Base-by-base conservation (phyloP, 2,797 vertebrate species). In the Chelidonichthys spinosus region DNA sequence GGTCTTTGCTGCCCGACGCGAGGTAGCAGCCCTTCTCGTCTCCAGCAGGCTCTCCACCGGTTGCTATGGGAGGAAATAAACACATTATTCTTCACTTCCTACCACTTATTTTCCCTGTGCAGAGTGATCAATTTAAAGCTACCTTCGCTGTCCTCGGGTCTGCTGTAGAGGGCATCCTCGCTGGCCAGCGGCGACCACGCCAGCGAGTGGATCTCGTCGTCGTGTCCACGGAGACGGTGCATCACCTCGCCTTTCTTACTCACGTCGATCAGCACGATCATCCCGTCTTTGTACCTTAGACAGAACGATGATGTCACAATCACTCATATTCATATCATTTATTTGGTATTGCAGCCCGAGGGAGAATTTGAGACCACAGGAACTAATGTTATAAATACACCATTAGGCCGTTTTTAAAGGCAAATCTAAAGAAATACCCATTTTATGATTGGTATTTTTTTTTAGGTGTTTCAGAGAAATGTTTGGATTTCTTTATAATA, bases 1-100 rank as follows among this genome's bases (percentile, higher is more conserved):
- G 98, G 89, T 99, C 98, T 94, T 95, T 97, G 93, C 98, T 98
- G 50, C 98, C 98, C 0, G 98, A 98, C 1, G 96, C 98, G 33
- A 99, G 90, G 78, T 94, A 97, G 86, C 95, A 95, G 32, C 94
- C 93, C 10, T 81, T 94, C 75, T 92, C 94, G 5, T 88, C 61
- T n/a, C 76, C 89, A 43, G 92, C 92, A 6, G 79, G 74, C 35
- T 37, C 65, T 49, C 92, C 94, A 5, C 93, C 91, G 56, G 85
- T 64, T 61, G 78, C 82, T 81, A 76, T 69, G 70, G 81, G 15
- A 69, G 15, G 7, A 72, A 40, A 72, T 68, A 25, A 4, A 49
- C 7, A 40, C 47, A 55, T 69, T 14, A 54, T 5, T 1, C 8
- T 10, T 50, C n/a, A 10, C 25, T 18, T n/a, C 10, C 35, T 11